Percentiles rank a stretch among this genome's conserved stretches.
Evolutionary conservation across 2,888 invertebrate species (phyloP).

Genomic region (Campaea margaritaria): DNA sequence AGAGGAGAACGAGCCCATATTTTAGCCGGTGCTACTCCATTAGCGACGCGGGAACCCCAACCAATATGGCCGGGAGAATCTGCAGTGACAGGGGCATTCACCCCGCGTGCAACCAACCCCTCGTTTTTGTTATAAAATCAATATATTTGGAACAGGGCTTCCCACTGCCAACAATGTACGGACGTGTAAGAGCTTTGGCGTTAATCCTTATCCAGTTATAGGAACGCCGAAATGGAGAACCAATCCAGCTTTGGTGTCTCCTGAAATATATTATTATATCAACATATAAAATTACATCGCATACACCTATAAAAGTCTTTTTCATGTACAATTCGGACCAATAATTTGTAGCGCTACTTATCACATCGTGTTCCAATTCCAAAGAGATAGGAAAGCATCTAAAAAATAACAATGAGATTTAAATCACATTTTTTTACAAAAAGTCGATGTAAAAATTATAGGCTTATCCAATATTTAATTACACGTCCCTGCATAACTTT

Average conservation of each 20-base stretch:
- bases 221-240: conserved; percentile 12
- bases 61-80: conserved; percentile 78
- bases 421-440: no score
- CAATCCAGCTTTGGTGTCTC: not conserved
- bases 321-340: no score
- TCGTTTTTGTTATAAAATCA: conserved; percentile 84
- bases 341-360: no score
- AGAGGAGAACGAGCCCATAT: conserved; percentile 76
- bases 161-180: conserved; percentile 61
- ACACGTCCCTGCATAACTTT: conserved; percentile 5
- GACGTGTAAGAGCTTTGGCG: conserved; percentile 43
- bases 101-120: conserved; percentile 80
- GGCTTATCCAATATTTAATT: conserved; percentile 4
- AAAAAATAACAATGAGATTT: no score
- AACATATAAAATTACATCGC: no score
- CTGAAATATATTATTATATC: no score
- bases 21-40: conserved; percentile 79
- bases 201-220: conserved; percentile 44
- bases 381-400: no score
- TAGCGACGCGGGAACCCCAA: conserved; percentile 78
- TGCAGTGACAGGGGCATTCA: conserved; percentile 83
- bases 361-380: no score
- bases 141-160: conserved; percentile 77
- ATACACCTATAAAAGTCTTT: no score
- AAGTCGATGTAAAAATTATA: no score